Base-by-base conservation (phyloP, 2,113 vertebrate genomes). In the Salvator merianae region DNA sequence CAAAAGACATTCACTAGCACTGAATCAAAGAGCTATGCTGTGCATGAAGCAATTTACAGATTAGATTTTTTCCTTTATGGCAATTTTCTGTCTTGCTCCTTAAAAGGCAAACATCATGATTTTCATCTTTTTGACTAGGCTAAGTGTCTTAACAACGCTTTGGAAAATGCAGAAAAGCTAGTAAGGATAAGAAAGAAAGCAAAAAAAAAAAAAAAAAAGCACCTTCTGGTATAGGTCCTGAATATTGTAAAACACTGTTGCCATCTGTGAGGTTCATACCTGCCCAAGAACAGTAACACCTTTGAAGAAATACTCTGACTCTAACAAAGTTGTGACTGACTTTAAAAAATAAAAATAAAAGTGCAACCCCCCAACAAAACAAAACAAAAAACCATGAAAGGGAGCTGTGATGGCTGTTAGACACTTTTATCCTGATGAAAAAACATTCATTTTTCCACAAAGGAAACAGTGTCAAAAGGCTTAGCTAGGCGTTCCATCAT, bases 61-160 rank as follows among this genome's bases (percentile, higher is more conserved):
- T 77, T 81, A 30, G 77, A 14, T 74, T 88, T 26, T n/a, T 62
- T 81, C 76, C 8, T 32, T 90, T 91, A 88, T 59, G 36, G 72
- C 89, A 84, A 83, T 88, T 85, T 70, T 63, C 59, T 81, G 2
- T 74, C 59, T 20, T 63, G 30, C 12, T 43, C 82, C 86, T 90
- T 88, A 88, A 87, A 73, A 59, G 69, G 92, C 91, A 92, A 91
- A 91, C 0, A 16, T 82, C 90, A 86, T 86, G 78, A 26, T 38
- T 83, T 78, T 53, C 65, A 86, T 43, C 63, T 89, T 50, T 79
- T 82, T 30, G 40, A 66, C 40, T 74, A 89, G 86, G 79, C 86
- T 88, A 86, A 93, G 32, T 5, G 18, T 75, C 90, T 93, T 75
- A 93, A 79, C 10, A 72, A 79, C 74, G 71, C 81, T 79, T 65